A percentile compares a stretch with the other conserved stretches of the same genome.
Conservation (phyloP, 2,888 invertebrate species). For the Neocrepidodera transversa region DNA sequence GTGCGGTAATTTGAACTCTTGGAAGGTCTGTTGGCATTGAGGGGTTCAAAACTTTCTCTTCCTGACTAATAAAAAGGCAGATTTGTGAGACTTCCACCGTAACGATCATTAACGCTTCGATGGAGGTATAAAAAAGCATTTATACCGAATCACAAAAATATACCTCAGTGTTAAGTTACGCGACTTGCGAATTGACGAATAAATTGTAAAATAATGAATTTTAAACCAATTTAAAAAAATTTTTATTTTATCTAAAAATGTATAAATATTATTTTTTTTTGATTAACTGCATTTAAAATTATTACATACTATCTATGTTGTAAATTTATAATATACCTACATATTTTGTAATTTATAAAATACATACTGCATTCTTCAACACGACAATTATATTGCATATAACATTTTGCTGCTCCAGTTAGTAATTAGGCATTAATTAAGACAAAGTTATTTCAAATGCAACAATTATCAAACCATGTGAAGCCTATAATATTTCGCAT, state of each 20-base stretch:
- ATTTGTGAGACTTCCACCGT: slow-evolving; percentile 23
- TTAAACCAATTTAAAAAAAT: too few species aligned
- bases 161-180: not conserved
- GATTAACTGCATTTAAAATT: too few species aligned
- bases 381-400: slow-evolving; percentile 25
- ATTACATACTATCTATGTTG: too few species aligned
- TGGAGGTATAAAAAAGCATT: slow-evolving; percentile 21
- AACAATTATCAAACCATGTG: slow-evolving; percentile 19
- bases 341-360: too few species aligned
- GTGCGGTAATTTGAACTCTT: slow-evolving; percentile 24
- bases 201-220: too few species aligned
- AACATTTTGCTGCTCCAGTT: slow-evolving; percentile 30
- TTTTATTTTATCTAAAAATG: too few species aligned
- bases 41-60: slow-evolving; percentile 33
- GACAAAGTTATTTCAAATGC: slow-evolving; percentile 21
- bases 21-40: slow-evolving; percentile 27
- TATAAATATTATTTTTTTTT: too few species aligned
- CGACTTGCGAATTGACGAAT: too few species aligned
- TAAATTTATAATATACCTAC: too few species aligned
- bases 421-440: slow-evolving; percentile 32
- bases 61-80: slow-evolving; percentile 19
- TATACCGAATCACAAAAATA: slow-evolving; percentile 5
- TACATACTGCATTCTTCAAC: too few species aligned
- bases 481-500: not conserved
- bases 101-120: slow-evolving; percentile 27